Evolutionary conservation across 2,797 vertebrate genomes (phyloP), one percentile per base, ranked within the genome.

Genomic region (Phyllotis vaccarum): DNA sequence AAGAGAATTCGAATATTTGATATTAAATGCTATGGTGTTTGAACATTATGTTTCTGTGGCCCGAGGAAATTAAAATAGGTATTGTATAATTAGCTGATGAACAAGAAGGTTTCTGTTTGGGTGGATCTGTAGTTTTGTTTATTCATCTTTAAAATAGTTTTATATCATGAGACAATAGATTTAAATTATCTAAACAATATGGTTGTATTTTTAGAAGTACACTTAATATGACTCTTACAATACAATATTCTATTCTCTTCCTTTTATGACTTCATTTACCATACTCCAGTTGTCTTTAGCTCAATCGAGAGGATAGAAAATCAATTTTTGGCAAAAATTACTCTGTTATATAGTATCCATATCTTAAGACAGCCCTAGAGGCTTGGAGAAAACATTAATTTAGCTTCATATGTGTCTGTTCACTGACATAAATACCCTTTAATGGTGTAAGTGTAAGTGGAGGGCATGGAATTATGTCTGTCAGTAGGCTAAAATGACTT

Each of bases 1-100:
- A 93, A 95, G 34, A 68, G 2, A 14, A 6, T 43, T 85, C 54
- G 58, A 89, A 64, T 54, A 64, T 92, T 89, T 96, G 94, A n/a
- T 92, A 8, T 75, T 85, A 64, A 79, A 91, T 56, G 3, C 40
- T 31, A 87, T 9, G 81, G 9, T 40, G 22, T 93, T 92, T 56
- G 46, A 90, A 68, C 87, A 72, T 94, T 92, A 62, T 70, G 0
- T 40, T 92, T 13, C 31, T 70, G 2, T 60, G n/a, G 0, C 7
- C 40, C 2, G 60, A 96, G 86, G 29, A 37, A 83, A 60, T 72
- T 66, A 66, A 86, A 82, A 52, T 54, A 72, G 40, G 34, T 56
- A 80, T 17, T 2, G n/a, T 66, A 34, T 6, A 29, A 9, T 27
- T 3, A 37, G 17, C 19, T 54, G 13, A 5, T 58, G 17, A 79